Evolutionary conservation across 2,113 vertebrate genomes (phyloP), one percentile per base, ranked within the genome.

Genomic region (Ifrita kowaldi): DNA sequence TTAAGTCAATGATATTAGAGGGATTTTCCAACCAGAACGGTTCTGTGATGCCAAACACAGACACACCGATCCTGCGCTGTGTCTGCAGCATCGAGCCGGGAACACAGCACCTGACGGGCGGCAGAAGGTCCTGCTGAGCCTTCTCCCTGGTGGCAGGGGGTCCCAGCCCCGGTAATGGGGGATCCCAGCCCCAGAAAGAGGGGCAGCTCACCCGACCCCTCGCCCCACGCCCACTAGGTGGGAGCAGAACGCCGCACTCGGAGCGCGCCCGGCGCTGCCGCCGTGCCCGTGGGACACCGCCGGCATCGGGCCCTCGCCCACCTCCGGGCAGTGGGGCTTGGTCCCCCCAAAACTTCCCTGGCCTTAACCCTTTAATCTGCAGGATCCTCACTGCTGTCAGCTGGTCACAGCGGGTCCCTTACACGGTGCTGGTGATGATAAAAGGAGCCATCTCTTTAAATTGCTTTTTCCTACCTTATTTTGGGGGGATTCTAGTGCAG

Each of bases 151-250:
- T 7, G 3, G 3, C 42, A 9, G 4, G 20, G 60, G 19, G 11
- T 57, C 12, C 7, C 42, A 12, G n/a, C 26, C n/a, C 8, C 26
- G 10, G 7, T 10, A 27, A 42, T 7, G 21, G 41, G 55, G 42
- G 50, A 16, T 67, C 56, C 47, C 53, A 3, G 3, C 1, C 30
- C 49, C 60, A 8, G 55, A 24, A 4, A 6, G 4, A 21, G 47
- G 57, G 37, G 23, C 52, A 15, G 52, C 44, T 20, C 8, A 1
- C 23, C 39, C 39, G 19, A 5, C 10, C 53, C 44, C 67, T 6
- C 27, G 2, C 27, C 80, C 86, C 46, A 2, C 21, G 86, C 59
- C 95, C 96, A 23, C 96, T 96, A 94, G 97, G 67, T 95, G 96
- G 97, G 90, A 96, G 95, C 95, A 97, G 26, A 90, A 44, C 63